Evolutionary conservation across 2,113 vertebrate species (phyloP).

Genomic region (Istiophorus platypterus): DNA sequence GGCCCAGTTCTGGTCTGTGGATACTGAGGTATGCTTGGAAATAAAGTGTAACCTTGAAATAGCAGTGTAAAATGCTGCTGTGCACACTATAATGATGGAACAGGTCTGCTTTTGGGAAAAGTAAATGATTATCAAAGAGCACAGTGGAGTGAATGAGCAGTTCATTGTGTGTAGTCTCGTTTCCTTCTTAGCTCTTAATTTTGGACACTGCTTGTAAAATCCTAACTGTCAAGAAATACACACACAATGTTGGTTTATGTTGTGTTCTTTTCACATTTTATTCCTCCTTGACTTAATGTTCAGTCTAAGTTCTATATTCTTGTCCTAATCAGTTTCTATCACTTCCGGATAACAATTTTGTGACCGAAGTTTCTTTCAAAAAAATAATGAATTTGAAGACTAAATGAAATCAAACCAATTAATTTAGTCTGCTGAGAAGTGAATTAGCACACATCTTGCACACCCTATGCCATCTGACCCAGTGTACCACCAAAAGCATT

Average conservation of each 20-base stretch:
- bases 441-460: not conserved
- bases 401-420: not conserved
- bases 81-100: slow-evolving; percentile 55
- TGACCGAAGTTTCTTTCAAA: not conserved
- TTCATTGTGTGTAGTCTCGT: not conserved
- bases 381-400: not conserved
- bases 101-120: slow-evolving; percentile 24
- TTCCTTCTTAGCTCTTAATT: not conserved
- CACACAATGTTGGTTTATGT: not conserved
- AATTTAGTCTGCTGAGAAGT: not conserved
- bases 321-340: no score
- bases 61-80: slow-evolving; percentile 41
- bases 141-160: not conserved
- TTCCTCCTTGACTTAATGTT: not conserved
- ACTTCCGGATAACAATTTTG: not conserved
- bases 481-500: not conserved
- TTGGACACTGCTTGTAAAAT: not conserved
- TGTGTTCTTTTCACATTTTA: not conserved
- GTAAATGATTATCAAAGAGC: slow-evolving; percentile 38
- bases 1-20: slow-evolving; percentile 51
- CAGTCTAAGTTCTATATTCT: no score
- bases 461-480: not conserved
- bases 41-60: slow-evolving; percentile 44
- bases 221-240: not conserved
- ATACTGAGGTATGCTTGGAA: slow-evolving; percentile 42